A percentile compares a stretch with the other conserved stretches of the same genome.
These are phyloP conservation scores for Eucera pruinosa DNA, from an alignment of 2,888 invertebrate genomes.

Conservation along the genomic window DNA sequence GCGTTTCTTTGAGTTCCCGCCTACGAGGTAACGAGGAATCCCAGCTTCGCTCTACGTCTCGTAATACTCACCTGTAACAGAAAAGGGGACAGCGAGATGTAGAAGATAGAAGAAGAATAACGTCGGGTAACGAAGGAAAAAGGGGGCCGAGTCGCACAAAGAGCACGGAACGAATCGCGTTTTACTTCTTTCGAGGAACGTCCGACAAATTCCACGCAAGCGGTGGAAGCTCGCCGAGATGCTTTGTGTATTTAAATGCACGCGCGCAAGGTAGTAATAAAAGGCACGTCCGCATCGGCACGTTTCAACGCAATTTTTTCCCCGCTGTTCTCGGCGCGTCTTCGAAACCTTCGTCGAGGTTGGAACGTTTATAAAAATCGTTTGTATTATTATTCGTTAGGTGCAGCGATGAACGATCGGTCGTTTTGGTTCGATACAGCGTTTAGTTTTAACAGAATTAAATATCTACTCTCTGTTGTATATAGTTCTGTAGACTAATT, in stretches of 20 bases:
- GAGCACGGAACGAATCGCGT: slow-evolving; percentile 45
- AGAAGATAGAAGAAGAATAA: slow-evolving; percentile 49
- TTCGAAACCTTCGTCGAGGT: too few relatives aligned
- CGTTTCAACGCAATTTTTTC: slow-evolving; percentile 39
- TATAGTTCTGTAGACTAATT: too few relatives aligned
- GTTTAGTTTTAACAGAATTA: too few relatives aligned
- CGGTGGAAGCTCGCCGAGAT: slow-evolving; percentile 44
- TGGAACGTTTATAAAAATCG: too few relatives aligned
- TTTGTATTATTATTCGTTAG: too few relatives aligned
- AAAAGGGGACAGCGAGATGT: slow-evolving; percentile 45
- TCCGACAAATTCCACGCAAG: slow-evolving; percentile 68
- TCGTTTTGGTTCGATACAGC: too few relatives aligned
- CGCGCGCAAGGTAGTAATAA: slow-evolving; percentile 69
- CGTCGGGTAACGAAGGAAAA: slow-evolving; percentile 28
- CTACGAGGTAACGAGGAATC: slow-evolving; percentile 52
- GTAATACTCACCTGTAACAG: slow-evolving; percentile 72
- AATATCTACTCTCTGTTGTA: too few relatives aligned
- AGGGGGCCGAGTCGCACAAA: slow-evolving; percentile 22
- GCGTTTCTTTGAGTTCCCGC: slow-evolving; percentile 53
- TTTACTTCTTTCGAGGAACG: slow-evolving; percentile 55
- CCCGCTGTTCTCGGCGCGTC: slow-evolving; percentile 19
- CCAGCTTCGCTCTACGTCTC: slow-evolving; percentile 10
- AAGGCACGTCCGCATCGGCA: slow-evolving; percentile 69
- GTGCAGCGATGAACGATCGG: too few relatives aligned
- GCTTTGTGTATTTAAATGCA: slow-evolving; percentile 74